Evolutionary conservation across 2,888 invertebrate genomes (phyloP).

Genomic region (Chymomyza procnemis): DNA sequence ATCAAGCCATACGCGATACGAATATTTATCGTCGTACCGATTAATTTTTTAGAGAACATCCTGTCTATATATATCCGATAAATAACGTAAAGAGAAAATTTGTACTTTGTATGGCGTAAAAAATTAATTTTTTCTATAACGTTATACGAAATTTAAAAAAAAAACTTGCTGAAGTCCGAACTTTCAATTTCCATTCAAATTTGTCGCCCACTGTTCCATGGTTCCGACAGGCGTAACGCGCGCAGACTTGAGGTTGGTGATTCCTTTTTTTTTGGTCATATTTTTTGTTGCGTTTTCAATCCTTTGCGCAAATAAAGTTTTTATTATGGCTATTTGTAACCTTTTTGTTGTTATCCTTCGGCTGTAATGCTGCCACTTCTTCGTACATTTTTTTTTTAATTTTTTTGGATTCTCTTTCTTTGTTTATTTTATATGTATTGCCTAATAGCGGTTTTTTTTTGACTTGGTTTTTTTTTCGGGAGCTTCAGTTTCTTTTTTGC

Average conservation of each 20-base stretch:
- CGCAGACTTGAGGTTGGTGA: conserved; percentile 19
- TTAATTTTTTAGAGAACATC: too few species aligned
- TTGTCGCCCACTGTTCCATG: conserved; percentile 25
- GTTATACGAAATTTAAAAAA: too few species aligned
- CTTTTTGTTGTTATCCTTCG: conserved; percentile 43
- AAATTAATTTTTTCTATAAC: too few species aligned
- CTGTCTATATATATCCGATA: too few species aligned
- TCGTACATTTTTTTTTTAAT: conserved; percentile 1
- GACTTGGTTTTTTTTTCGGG: neutral
- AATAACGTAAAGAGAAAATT: too few species aligned
- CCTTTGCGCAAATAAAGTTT: conserved; percentile 69
- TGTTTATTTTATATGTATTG: conserved; percentile 32
- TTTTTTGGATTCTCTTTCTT: neutral
- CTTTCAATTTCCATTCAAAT: too few species aligned
- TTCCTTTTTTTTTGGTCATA: neutral
- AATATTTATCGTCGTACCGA: too few species aligned
- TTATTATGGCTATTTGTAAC: conserved; percentile 69
- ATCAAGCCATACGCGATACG: too few species aligned
- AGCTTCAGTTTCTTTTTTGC: conserved; percentile 36
- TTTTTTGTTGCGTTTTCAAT: conserved; percentile 53
- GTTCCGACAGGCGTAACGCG: conserved; percentile 53
- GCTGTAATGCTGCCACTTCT: conserved; percentile 35
- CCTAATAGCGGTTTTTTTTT: conserved; percentile 57
- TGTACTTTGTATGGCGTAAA: too few species aligned
- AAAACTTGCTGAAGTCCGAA: too few species aligned